Percentiles rank a stretch among this genome's conserved stretches.
These are phyloP conservation scores for Theodoxus fluviatilis DNA, from an alignment of 2,888 invertebrate genomes.

Conservation along the genomic window DNA sequence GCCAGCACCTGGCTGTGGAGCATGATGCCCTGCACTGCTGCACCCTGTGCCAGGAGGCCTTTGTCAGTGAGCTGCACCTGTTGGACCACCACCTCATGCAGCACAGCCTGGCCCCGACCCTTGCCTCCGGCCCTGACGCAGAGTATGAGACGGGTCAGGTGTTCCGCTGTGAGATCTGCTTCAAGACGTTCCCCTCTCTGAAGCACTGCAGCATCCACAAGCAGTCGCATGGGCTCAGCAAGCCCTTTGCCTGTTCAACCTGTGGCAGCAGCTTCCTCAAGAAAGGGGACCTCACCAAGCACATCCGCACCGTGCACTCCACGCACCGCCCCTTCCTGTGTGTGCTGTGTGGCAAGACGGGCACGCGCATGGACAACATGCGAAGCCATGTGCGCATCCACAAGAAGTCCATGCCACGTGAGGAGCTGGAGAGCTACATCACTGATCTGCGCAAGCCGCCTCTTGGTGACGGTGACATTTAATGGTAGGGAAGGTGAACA, in stretches of 20 bases:
- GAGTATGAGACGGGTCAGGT: no score
- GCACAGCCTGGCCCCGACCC: slow-evolving; percentile 30
- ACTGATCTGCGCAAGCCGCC: slow-evolving; percentile 22
- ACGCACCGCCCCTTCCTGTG: slow-evolving; percentile 42
- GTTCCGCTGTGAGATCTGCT: slow-evolving; percentile 38
- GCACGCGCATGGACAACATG: slow-evolving; percentile 48
- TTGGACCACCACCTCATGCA: slow-evolving; percentile 33
- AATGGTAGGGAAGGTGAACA: no score
- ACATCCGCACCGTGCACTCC: slow-evolving; percentile 45
- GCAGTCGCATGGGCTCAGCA: slow-evolving; percentile 40
- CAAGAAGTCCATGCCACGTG: slow-evolving; percentile 30
- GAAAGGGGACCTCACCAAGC: slow-evolving; percentile 48
- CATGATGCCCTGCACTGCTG: slow-evolving; percentile 35
- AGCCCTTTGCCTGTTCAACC: slow-evolving; percentile 39
- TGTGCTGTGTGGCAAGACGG: slow-evolving; percentile 45
- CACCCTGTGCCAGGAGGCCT: slow-evolving; percentile 35
- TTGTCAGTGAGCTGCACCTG: slow-evolving; percentile 30
- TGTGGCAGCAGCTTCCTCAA: slow-evolving; percentile 47
- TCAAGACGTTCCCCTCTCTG: slow-evolving; percentile 37
- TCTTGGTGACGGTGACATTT: no score
- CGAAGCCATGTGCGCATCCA: slow-evolving; percentile 41
- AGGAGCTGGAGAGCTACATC: slow-evolving; percentile 23
- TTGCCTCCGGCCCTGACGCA: no score
- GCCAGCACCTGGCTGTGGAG: slow-evolving; percentile 32
- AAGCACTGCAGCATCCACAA: slow-evolving; percentile 44